phyloP scores from a whole-genome alignment of 1,140 invertebrate genomes.

The Drosophila gunungcola region DNA sequence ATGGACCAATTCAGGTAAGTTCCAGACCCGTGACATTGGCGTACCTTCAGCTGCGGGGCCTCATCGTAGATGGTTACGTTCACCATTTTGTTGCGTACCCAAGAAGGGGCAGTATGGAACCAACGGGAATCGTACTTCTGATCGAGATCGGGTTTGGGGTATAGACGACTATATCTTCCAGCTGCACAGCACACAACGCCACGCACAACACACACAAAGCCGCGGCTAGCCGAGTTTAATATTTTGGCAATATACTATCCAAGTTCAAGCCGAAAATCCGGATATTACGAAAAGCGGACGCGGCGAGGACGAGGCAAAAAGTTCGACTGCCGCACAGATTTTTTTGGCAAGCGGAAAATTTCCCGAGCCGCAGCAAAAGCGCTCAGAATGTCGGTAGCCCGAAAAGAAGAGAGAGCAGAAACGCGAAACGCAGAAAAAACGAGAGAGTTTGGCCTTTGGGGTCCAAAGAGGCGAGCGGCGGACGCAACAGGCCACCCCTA shows the following conservation, averaged over 20 bases:
- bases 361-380: constrained; percentile 51
- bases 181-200: constrained; percentile 25
- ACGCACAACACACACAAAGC: constrained; percentile 60
- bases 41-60: constrained; percentile 78
- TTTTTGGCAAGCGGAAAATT: constrained; percentile 71
- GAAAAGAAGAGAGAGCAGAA: constrained; percentile 30
- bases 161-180: constrained; percentile 20
- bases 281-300: constrained; percentile 23
- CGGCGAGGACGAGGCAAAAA: constrained; percentile 49
- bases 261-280: constrained; percentile 9
- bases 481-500: constrained; percentile 72
- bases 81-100: constrained; percentile 72
- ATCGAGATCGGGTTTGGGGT: constrained; percentile 19
- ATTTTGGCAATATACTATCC: constrained; percentile 16
- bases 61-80: constrained; percentile 82
- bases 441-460: constrained; percentile 25
- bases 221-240: constrained; percentile 21
- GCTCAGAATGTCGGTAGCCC: constrained; percentile 58
- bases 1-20: constrained; percentile 37
- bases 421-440: constrained; percentile 29
- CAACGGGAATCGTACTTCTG: constrained; percentile 44
- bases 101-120: constrained; percentile 36
- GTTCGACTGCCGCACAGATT: constrained; percentile 60
- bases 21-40: constrained; percentile 24
- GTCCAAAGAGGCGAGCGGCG: constrained; percentile 10